Evolutionary conservation across 2,888 invertebrate genomes (phyloP).

Genomic region (Oconnorella tubifera): DNA sequence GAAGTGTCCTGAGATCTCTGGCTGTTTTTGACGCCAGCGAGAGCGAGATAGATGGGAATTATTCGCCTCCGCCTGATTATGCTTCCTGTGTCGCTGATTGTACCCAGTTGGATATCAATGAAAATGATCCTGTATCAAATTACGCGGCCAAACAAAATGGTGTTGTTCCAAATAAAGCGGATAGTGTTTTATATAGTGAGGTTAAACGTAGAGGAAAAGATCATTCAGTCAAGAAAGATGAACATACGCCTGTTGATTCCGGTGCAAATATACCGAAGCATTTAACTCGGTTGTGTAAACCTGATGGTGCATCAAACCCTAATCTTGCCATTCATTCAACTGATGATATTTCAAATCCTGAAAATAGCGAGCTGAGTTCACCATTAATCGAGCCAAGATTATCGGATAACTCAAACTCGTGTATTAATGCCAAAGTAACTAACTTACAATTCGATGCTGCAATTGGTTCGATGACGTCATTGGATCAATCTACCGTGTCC

Average conservation of each 20-base stretch:
- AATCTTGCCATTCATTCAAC: slow-evolving; percentile 61
- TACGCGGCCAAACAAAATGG: background rate
- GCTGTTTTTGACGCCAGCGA: slow-evolving; percentile 5
- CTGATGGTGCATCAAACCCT: slow-evolving; percentile 89
- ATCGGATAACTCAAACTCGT: too few species aligned
- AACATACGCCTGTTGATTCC: background rate
- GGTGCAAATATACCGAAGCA: background rate
- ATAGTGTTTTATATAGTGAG: background rate
- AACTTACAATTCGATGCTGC: too few species aligned
- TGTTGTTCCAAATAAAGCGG: too few species aligned
- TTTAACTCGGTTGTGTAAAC: slow-evolving; percentile 70
- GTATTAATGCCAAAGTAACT: too few species aligned
- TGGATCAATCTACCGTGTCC: background rate
- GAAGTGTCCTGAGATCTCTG: background rate
- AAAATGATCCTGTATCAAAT: slow-evolving; percentile 10
- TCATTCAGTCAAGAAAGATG: background rate
- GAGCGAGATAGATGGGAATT: slow-evolving; percentile 7
- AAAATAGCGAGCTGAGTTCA: too few species aligned
- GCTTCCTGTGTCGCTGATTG: slow-evolving; percentile 17
- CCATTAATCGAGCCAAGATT: too few species aligned
- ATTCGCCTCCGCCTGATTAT: slow-evolving; percentile 27
- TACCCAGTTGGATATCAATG: slow-evolving; percentile 15
- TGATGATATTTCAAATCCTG: too few species aligned
- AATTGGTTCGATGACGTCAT: background rate
- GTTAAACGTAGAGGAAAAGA: background rate